These are phyloP conservation scores for Caenorhabditis becei DNA, from an alignment of 2,888 invertebrate species.

Conservation along the genomic window DNA sequence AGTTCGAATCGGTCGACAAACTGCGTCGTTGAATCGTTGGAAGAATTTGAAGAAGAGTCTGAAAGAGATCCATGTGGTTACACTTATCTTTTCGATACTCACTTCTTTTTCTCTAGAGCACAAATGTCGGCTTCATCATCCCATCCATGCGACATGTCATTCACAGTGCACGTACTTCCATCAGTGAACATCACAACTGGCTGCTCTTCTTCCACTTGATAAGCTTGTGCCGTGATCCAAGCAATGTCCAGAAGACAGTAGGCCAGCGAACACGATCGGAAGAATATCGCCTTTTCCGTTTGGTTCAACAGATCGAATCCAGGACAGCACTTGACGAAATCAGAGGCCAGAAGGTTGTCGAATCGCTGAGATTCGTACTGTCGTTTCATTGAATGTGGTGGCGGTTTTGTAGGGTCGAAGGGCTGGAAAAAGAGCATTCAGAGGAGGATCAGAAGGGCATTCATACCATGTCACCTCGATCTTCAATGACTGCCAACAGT, in stretches of 20 bases:
- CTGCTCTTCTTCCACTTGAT: slow-evolving; percentile 11
- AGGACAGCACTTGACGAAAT: slow-evolving; percentile 67
- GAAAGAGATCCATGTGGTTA: slow-evolving; percentile 4
- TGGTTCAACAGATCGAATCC: slow-evolving; percentile 62
- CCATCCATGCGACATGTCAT: slow-evolving; percentile 70
- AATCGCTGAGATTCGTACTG: slow-evolving; percentile 65
- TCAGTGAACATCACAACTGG: slow-evolving; percentile 67
- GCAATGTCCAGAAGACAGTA: slow-evolving; percentile 68
- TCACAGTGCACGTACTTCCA: slow-evolving; percentile 58
- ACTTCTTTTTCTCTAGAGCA: slow-evolving; percentile 66
- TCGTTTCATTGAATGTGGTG: slow-evolving; percentile 60
- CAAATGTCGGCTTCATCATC: slow-evolving; percentile 68
- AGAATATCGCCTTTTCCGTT: slow-evolving; percentile 62
- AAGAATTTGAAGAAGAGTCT: slow-evolving; percentile 60
- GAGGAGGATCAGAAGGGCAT: neutral
- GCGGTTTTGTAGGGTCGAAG: slow-evolving; percentile 48
- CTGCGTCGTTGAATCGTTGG: slow-evolving; percentile 52
- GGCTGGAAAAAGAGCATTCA: slow-evolving; percentile 49
- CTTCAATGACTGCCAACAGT: slow-evolving; percentile 51
- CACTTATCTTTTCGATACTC: slow-evolving; percentile 4
- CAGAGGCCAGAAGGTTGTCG: slow-evolving; percentile 68
- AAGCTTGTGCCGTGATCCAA: slow-evolving; percentile 65
- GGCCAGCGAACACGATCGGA: slow-evolving; percentile 54
- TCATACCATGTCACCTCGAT: slow-evolving; percentile 54
- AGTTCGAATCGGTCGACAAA: slow-evolving; percentile 54